A percentile compares a stretch with the other conserved stretches of the same genome.
Conservation (phyloP, 2,797 vertebrate species). For the Silurus aristotelis region DNA sequence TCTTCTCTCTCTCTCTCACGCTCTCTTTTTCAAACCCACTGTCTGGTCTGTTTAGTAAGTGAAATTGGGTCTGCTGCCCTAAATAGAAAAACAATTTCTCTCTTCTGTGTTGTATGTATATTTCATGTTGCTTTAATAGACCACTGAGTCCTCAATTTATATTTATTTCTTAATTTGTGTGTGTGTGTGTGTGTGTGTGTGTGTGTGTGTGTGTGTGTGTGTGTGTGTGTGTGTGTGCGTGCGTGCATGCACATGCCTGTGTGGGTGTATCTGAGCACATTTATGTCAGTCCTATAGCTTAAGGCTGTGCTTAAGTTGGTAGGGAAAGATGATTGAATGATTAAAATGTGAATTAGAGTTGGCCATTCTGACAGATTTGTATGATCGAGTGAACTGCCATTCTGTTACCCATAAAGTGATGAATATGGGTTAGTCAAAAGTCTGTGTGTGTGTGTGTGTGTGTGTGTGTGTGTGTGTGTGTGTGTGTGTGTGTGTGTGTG, state of each 20-base stretch:
- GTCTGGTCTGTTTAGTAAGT: constrained; percentile 35
- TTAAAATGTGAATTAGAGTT: constrained; percentile 62
- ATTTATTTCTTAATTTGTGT: background rate
- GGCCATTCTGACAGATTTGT: constrained; percentile 52
- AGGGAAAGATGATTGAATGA: constrained; percentile 60
- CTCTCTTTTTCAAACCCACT: background rate
- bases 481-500: constrained; percentile 8
- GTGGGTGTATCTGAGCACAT: constrained; percentile 31
- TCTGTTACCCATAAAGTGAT: constrained; percentile 44
- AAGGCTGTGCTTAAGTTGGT: constrained; percentile 50
- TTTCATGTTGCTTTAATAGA: constrained; percentile 39
- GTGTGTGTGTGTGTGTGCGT: constrained; percentile 5
- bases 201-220: background rate
- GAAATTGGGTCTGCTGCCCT: constrained; percentile 43
- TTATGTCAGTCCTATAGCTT: constrained; percentile 39
- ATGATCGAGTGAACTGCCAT: constrained; percentile 58
- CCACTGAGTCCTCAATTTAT: constrained; percentile 15
- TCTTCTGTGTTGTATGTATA: constrained; percentile 17
- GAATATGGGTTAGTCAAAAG: constrained; percentile 45
- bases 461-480: constrained; percentile 26
- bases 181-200: background rate
- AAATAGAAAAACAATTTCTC: constrained; percentile 29
- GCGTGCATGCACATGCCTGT: constrained; percentile 18
- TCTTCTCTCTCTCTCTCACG: constrained; percentile 14
- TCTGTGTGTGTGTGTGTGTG: constrained; percentile 11